Evolutionary conservation across 1,140 invertebrate species (phyloP).

Genomic region (Manduca sexta): DNA sequence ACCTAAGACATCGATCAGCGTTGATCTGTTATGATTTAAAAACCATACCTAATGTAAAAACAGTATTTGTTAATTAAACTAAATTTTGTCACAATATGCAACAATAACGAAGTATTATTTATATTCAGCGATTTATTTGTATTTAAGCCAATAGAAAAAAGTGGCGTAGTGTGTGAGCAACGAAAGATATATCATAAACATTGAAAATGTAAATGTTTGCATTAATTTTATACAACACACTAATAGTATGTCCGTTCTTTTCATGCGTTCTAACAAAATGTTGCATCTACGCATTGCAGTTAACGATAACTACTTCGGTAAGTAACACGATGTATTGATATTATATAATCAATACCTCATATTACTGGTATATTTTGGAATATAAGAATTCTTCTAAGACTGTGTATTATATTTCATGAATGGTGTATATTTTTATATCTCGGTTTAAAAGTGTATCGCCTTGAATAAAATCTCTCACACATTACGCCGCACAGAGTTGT

Average conservation of each 20-base stretch:
- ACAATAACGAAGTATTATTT: too few species aligned
- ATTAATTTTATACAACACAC: constrained; percentile 18
- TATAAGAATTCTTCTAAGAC: neutral
- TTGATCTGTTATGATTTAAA: too few species aligned
- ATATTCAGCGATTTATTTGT: too few species aligned
- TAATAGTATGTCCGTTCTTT: constrained; percentile 54
- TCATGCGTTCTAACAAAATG: constrained; percentile 63
- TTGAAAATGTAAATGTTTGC: constrained; percentile 6
- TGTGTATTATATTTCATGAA: neutral
- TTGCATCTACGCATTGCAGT: constrained; percentile 59
- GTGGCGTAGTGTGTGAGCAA: constrained; percentile 22
- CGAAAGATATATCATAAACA: neutral
- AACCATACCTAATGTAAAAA: too few species aligned
- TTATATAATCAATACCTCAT: neutral
- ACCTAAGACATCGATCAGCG: too few species aligned
- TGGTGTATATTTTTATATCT: neutral
- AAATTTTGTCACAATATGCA: too few species aligned
- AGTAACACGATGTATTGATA: constrained; percentile 70
- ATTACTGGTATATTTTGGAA: neutral
- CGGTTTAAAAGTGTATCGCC: neutral
- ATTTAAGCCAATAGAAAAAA: neutral
- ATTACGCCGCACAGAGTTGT: constrained; percentile 10
- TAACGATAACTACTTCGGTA: constrained; percentile 99
- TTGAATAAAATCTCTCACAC: constrained; percentile 9
- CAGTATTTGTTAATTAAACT: neutral